Evolutionary conservation across 2,113 vertebrate species (phyloP).

Genomic region (Caranx ignobilis): DNA sequence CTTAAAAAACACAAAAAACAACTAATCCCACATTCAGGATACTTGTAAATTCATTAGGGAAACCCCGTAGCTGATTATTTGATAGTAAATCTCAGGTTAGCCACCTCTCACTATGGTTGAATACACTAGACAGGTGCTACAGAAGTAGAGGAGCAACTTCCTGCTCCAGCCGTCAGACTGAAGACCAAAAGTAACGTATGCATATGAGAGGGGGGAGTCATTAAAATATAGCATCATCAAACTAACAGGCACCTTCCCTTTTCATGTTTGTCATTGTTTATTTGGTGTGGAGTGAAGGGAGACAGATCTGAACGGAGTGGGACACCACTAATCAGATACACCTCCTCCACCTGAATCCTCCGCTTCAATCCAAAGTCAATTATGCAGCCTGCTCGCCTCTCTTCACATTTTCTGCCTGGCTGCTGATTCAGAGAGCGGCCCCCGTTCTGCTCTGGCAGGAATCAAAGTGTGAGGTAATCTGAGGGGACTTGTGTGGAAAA

Average conservation of each 20-base stretch:
- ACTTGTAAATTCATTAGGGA: too few relatives aligned
- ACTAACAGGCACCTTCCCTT: constrained; percentile 30
- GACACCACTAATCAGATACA: constrained; percentile 57
- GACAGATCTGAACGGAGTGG: constrained; percentile 45
- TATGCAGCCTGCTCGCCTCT: constrained; percentile 50
- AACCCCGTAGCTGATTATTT: too few relatives aligned
- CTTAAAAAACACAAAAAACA: too few relatives aligned
- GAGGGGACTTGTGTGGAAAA: constrained; percentile 49
- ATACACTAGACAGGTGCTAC: too few relatives aligned
- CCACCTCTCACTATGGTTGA: too few relatives aligned
- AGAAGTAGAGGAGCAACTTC: too few relatives aligned
- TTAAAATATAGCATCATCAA: constrained; percentile 48
- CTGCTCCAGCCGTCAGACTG: not conserved
- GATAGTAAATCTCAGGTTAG: too few relatives aligned
- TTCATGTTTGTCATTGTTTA: constrained; percentile 47
- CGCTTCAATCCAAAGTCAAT: constrained; percentile 62
- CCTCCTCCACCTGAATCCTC: constrained; percentile 56
- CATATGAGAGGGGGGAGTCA: constrained; percentile 8
- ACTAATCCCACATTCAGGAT: too few relatives aligned
- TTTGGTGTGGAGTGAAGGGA: constrained; percentile 44
- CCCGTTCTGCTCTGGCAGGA: constrained; percentile 40
- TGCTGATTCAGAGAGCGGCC: constrained; percentile 52
- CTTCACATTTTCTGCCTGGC: constrained; percentile 62
- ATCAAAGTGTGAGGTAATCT: constrained; percentile 66
- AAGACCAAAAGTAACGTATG: not conserved